Evolutionary conservation across 2,113 vertebrate genomes (phyloP).

Genomic region (Acanthochromis polyacanthus): DNA sequence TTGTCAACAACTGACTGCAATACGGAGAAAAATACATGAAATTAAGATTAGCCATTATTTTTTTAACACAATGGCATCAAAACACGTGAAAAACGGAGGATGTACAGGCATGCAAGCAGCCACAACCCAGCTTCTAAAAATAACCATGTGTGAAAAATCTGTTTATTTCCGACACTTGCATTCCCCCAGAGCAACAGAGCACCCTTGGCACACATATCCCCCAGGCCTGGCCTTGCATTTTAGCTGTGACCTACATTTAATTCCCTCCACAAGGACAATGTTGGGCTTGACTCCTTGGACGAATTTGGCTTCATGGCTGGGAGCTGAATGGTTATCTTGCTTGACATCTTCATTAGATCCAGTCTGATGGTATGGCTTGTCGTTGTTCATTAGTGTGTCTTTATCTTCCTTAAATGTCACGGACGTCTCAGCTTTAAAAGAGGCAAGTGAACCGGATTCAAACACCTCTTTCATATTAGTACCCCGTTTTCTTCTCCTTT

Average conservation of each 20-base stretch:
- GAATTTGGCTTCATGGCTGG: slow-evolving; percentile 25
- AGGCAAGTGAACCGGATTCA: slow-evolving; percentile 16
- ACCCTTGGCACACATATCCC: slow-evolving; percentile 56
- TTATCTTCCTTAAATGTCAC: slow-evolving; percentile 22
- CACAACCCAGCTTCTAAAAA: slow-evolving; percentile 74
- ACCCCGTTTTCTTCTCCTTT: slow-evolving; percentile 38
- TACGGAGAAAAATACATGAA: slow-evolving; percentile 10
- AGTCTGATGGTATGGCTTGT: neutral
- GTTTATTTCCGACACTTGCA: slow-evolving; percentile 66
- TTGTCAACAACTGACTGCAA: slow-evolving; percentile 15
- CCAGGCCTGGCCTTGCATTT: slow-evolving; percentile 62
- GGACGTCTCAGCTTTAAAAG: slow-evolving; percentile 38
- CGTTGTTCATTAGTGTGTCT: neutral
- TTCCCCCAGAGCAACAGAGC: slow-evolving; percentile 60
- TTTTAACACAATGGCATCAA: slow-evolving; percentile 42
- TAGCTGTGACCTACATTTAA: slow-evolving; percentile 81
- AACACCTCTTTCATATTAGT: slow-evolving; percentile 49
- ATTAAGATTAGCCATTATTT: slow-evolving; percentile 33
- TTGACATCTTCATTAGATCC: slow-evolving; percentile 28
- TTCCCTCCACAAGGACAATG: slow-evolving; percentile 60
- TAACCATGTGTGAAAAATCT: slow-evolving; percentile 76
- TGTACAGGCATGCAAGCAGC: slow-evolving; percentile 26
- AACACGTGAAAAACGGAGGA: slow-evolving; percentile 55
- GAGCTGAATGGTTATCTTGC: slow-evolving; percentile 13
- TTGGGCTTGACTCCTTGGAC: slow-evolving; percentile 48